Percentiles rank a stretch among this genome's conserved stretches.
Evolutionary conservation across 2,888 invertebrate genomes (phyloP).

Genomic region (Lycocerus yunnanus): DNA sequence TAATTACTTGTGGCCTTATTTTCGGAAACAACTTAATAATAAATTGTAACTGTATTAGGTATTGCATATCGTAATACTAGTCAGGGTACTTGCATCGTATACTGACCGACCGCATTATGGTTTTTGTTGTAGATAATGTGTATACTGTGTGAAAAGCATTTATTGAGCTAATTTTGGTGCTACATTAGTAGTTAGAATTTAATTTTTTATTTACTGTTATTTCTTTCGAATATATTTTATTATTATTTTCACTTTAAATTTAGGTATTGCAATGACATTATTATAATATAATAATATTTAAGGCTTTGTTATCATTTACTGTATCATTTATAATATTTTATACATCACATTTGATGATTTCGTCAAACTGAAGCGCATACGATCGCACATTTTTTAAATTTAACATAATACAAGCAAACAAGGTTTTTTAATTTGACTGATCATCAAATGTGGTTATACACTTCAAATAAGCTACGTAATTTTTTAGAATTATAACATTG

Average conservation of each 20-base stretch:
- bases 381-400: neutral
- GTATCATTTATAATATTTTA: constrained; percentile 26
- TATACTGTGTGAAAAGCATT: constrained; percentile 53
- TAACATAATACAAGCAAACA: neutral
- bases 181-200: constrained; percentile 49
- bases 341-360: neutral
- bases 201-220: constrained; percentile 33
- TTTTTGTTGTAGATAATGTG: constrained; percentile 47
- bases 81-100: constrained; percentile 39
- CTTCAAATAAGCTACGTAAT: constrained; percentile 24
- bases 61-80: constrained; percentile 11
- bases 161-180: constrained; percentile 56
- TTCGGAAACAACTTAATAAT: constrained; percentile 8
- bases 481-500: constrained; percentile 36
- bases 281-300: constrained; percentile 10
- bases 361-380: neutral
- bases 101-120: constrained; percentile 30
- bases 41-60: constrained; percentile 11
- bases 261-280: constrained; percentile 11
- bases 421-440: neutral
- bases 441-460: neutral
- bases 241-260: constrained; percentile 10
- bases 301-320: constrained; percentile 19
- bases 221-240: constrained; percentile 14
- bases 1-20: constrained; percentile 25